A percentile compares a stretch with the other conserved stretches of the same genome.
phyloP scores from a whole-genome alignment of 2,888 invertebrate genomes.

The Busseola fusca region DNA sequence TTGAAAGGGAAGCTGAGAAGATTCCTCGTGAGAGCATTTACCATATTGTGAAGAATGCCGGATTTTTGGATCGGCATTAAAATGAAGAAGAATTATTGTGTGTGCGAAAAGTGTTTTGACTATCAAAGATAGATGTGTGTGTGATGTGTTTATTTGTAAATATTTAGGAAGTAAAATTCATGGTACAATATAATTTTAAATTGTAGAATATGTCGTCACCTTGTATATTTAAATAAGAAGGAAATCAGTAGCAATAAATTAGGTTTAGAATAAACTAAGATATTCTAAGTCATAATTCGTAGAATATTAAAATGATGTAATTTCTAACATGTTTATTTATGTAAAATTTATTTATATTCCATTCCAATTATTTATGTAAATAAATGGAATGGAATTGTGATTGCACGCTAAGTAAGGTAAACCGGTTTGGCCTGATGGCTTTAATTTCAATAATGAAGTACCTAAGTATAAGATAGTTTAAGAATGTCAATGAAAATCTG shows the following conservation, averaged over 20 bases:
- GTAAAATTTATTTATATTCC: slow-evolving; percentile 28
- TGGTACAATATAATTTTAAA: slow-evolving; percentile 38
- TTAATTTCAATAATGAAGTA: slow-evolving; percentile 36
- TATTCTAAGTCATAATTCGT: slow-evolving; percentile 59
- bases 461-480: slow-evolving; percentile 19
- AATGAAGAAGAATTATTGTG: neutral
- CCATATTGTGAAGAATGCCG: slow-evolving; percentile 92
- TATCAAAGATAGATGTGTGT: neutral
- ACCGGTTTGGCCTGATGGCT: slow-evolving; percentile 48
- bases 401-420: slow-evolving; percentile 54
- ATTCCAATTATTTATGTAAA: slow-evolving; percentile 46
- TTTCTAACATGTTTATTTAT: slow-evolving; percentile 39
- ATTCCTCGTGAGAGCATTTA: slow-evolving; percentile 93
- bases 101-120: neutral
- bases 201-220: slow-evolving; percentile 33
- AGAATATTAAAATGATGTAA: slow-evolving; percentile 30
- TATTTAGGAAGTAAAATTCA: slow-evolving; percentile 2
- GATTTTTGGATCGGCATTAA: slow-evolving; percentile 87
- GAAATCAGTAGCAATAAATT: neutral
- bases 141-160: neutral
- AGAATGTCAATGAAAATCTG: slow-evolving; percentile 68
- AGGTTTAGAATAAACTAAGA: slow-evolving; percentile 6
- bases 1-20: slow-evolving; percentile 94
- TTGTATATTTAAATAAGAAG: slow-evolving; percentile 30
- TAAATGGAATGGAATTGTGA: slow-evolving; percentile 26